Base-by-base conservation (phyloP, 2,113 vertebrate genomes). In the Brienomyrus brachyistius region DNA sequence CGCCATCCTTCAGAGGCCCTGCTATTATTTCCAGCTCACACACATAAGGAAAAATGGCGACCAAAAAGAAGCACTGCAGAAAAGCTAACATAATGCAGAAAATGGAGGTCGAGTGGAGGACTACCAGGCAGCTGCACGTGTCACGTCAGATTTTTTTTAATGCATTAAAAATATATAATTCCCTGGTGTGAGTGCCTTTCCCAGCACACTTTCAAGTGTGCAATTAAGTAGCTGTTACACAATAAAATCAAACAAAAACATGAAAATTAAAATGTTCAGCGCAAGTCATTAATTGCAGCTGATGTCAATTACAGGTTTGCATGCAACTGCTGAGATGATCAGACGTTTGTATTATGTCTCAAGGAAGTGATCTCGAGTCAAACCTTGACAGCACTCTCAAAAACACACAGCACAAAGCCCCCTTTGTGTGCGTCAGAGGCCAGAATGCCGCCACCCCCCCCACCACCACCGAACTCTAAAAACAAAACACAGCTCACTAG, bases 221-320 rank as follows among this genome's bases (percentile, higher is more conserved):
- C 70, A 89, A 83, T 66, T 51, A 62, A 84, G 19, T 13, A 35
- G 52, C 17, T 45, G 77, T 85, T 83, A 48, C 40, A 50, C 11
- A 45, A 56, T n/a, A 35, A 83, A 56, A 85, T 56, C 23, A 31
- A 87, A 85, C 74, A 52, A 89, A 89, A 87, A 89, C 70, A 86
- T 88, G 66, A 85, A 52, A 51, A 87, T 80, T 47, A 87, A 87
- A 50, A 74, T 87, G 83, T 83, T 86, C 51, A 89, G 91, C 88
- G 82, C 83, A 90, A 91, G 88, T 90, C 89, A 87, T 56, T 84
- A 45, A 45, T 23, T 23, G 90, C 10, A 54, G 80, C 90, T 90
- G 92, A 92, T 91, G 88, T 91, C 90, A 91, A 91, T 90, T 90
- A 91, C 50, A 70, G 90, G 91, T 89, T 90, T 91, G 90, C 82